Evolutionary conservation across 2,113 vertebrate species (phyloP).

Genomic region (Pionites leucogaster): DNA sequence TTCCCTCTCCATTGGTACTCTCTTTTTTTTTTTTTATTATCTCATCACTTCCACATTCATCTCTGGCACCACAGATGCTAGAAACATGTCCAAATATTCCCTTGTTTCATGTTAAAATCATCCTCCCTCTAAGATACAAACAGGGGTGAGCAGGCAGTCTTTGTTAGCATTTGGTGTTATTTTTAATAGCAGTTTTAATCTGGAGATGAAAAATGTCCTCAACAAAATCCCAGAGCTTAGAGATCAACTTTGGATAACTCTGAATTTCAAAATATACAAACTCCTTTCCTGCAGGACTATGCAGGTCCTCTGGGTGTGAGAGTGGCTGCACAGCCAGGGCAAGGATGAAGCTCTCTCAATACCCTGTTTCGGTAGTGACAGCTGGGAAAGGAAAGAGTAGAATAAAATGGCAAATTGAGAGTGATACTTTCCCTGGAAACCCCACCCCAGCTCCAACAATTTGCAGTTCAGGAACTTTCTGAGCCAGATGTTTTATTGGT

Average conservation of each 20-base stretch:
- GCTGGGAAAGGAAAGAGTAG: neutral
- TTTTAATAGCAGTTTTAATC: neutral
- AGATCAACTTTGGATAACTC: neutral
- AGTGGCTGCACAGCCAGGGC: neutral
- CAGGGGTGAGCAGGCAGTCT: neutral
- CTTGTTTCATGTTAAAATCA: neutral
- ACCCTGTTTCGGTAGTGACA: neutral
- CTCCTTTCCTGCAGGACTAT: neutral
- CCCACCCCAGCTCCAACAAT: neutral
- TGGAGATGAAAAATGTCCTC: neutral
- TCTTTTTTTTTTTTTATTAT: neutral
- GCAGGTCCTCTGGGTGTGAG: neutral
- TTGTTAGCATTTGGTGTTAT: neutral
- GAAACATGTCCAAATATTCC: neutral
- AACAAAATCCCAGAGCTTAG: neutral
- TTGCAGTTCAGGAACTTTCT: neutral
- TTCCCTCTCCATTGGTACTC: neutral
- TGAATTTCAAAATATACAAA: neutral
- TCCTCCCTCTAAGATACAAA: neutral
- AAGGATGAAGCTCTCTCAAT: neutral
- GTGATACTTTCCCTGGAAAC: neutral
- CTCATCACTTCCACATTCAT: neutral
- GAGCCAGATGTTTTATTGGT: neutral
- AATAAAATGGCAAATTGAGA: neutral
- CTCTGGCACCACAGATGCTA: neutral